Evolutionary conservation across 2,888 invertebrate genomes (phyloP), one percentile per base, ranked within the genome.

Genomic region (Cataglyphis rosenhaueri): DNA sequence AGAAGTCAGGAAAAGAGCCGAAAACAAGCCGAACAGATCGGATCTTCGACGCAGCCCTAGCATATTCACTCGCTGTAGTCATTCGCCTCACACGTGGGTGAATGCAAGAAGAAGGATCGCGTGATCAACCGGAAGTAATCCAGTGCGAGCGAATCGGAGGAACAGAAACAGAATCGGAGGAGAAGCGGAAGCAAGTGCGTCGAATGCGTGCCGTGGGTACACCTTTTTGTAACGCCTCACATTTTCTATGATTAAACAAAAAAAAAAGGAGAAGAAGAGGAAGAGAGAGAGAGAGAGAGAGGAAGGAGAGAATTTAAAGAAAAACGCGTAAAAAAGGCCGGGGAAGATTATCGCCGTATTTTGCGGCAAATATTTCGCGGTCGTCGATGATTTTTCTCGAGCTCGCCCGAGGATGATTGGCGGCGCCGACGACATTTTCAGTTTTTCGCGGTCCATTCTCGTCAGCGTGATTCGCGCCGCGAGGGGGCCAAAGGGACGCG

Each of bases 241-340:
- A 87, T 89, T 89, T 89, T 89, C 89, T 89, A 89, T 85, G 81
- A 85, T 88, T 89, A 86, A 82, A 78, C 59, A 55, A 76, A 61
- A 71, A 61, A 52, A 44, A 41, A 52, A 71, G 8, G 64, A 57
- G 62, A 61, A 52, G 21, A 73, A 65, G 44, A 79, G 57, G 32
- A 44, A 59, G 57, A 35, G 41, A 25, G 48, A 38, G 32, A 79
- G 57, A 41, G 29, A 62, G 59, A 62, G 32, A 78, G 12, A 73
- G 38, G 21, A 6, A 35, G 29, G 21, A 18, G 21, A n/a, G 61
- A 38, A 48, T 29, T 41, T 29, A 29, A 70, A 41, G 38, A 21
- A 5, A 38, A 73, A 44, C 32, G 78, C 52, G 57, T 29, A 4
- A 55, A 59, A 59, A 41, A 55, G 71, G 18, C 38, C 29, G 78